Evolutionary conservation across 1,140 invertebrate genomes (phyloP), one percentile per base, ranked within the genome.

Genomic region (Oncopodura yosiiana): DNA sequence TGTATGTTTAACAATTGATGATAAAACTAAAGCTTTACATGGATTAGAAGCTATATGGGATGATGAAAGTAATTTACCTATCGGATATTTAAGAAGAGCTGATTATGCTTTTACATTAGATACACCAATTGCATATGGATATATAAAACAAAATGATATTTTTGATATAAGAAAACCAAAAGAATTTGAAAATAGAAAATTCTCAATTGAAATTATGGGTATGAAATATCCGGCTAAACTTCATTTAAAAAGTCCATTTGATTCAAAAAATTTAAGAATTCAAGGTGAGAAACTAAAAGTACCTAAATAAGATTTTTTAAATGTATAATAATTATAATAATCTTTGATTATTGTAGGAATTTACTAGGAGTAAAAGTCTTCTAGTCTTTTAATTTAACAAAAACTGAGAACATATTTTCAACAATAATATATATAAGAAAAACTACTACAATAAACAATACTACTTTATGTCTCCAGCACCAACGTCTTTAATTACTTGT

Each of bases 31-130:
- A 14, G 79, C 85, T 16, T 64, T 94, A 19, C 86, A 83, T 75
- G 87, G 88, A 4, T 71, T 87, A 54, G 89, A 94, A 75, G 80
- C 81, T 0, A 82, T 94, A 65, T 87, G 80, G 68, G 78, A 87
- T 66, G 79, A 93, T 69, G 80, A 79, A 0, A 69, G 77, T 63
- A n/a, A 9, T 3, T n/a, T 23, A n/a, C 38, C 38, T 16, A 84
- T 88, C 24, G 88, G 88, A 36, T 85, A 84, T 60, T 67, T 92
- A 12, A 73, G 87, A 51, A 73, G 87, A 66, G 86, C 83, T 2
- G 87, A 91, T 63, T 90, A 80, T 65, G 86, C 77, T 3, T 88
- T 81, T 65, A 74, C 77, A 44, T 70, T 88, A 32, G 80, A 80
- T 44, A 79, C 79, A 50, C 79, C 79, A 42, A 79, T 92, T 45